These are phyloP conservation scores for Pionites leucogaster DNA, from an alignment of 2,113 vertebrate species.

Conservation along the genomic window DNA sequence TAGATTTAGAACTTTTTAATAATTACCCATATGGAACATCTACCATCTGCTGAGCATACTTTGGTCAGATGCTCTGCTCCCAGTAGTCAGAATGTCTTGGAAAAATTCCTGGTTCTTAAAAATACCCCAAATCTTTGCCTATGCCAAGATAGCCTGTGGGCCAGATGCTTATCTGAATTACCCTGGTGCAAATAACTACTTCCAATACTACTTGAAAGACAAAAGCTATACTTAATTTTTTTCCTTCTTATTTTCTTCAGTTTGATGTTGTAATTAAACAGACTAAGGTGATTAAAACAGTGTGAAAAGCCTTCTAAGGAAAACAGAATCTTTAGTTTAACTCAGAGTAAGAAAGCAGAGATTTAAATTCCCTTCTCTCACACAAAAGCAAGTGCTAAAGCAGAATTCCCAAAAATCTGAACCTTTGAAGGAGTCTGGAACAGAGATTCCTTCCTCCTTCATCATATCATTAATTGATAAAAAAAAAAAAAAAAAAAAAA, in stretches of 20 bases:
- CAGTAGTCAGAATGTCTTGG: constrained; percentile 22
- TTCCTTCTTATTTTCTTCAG: background rate
- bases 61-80: background rate
- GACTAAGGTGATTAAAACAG: background rate
- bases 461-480: background rate
- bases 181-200: background rate
- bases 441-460: background rate
- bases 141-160: background rate
- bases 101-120: constrained; percentile 41
- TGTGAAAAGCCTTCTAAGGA: background rate
- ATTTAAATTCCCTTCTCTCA: background rate
- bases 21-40: constrained; percentile 29
- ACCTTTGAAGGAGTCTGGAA: background rate
- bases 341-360: background rate
- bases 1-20: background rate
- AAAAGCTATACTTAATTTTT: background rate
- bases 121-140: background rate
- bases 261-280: background rate
- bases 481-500: background rate
- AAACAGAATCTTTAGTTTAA: background rate
- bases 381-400: background rate
- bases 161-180: constrained; percentile 32
- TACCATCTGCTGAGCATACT: constrained; percentile 55
- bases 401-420: background rate
- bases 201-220: background rate